phyloP scores from a whole-genome alignment of 2,113 vertebrate species.

The Tachysurus fulvidraco region DNA sequence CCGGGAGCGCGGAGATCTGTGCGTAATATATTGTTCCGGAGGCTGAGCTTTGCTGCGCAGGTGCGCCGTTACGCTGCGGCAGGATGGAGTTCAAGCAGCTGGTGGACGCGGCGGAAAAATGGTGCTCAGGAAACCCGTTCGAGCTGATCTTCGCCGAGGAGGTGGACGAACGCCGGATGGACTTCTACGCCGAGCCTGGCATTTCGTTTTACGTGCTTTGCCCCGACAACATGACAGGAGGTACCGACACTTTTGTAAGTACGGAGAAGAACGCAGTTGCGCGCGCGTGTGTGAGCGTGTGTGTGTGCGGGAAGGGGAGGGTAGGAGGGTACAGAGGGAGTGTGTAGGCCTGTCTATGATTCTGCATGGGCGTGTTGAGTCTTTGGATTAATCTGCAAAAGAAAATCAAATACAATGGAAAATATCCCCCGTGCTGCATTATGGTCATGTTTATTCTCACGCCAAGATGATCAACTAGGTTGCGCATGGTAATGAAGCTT shows the following conservation, averaged over 20 bases:
- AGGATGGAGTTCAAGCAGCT: conserved; percentile 95
- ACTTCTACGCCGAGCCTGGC: conserved; percentile 96
- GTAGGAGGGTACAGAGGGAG: background rate
- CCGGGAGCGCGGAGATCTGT: conserved; percentile 61
- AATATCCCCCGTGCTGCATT: background rate
- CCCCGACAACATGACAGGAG: conserved; percentile 79
- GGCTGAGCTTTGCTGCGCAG: conserved; percentile 51
- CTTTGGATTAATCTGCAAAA: background rate
- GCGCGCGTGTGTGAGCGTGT: conserved; percentile 51
- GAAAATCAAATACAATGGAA: background rate
- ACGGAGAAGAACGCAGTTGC: conserved; percentile 38
- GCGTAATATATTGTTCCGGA: conserved; percentile 57
- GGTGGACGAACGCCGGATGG: conserved; percentile 90
- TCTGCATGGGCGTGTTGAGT: conserved; percentile 26
- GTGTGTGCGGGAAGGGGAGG: background rate
- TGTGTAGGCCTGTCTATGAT: background rate
- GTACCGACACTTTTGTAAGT: conserved; percentile 95
- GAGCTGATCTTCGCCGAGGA: conserved; percentile 94
- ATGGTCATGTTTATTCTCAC: no score
- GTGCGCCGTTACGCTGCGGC: conserved; percentile 58
- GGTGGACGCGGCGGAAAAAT: conserved; percentile 93
- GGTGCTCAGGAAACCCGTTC: conserved; percentile 93
- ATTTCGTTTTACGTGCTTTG: conserved; percentile 96
- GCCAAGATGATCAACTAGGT: background rate
- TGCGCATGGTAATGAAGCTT: conserved; percentile 24